These are phyloP conservation scores for Patella vulgata DNA, from an alignment of 1,140 invertebrate genomes.

Conservation along the genomic window DNA sequence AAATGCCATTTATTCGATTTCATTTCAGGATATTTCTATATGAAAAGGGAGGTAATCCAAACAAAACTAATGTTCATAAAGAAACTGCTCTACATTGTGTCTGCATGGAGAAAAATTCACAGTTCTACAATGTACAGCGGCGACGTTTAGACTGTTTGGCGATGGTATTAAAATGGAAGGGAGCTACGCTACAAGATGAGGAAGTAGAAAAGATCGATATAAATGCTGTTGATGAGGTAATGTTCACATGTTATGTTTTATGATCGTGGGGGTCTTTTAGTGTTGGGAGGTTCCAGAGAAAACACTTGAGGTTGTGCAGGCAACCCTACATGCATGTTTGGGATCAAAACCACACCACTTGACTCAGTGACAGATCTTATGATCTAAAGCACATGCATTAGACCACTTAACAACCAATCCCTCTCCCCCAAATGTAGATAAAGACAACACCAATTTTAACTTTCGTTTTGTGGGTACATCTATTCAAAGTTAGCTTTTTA, in stretches of 20 bases:
- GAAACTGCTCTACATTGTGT: slow-evolving; percentile 76
- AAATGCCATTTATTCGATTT: no score
- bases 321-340: background rate
- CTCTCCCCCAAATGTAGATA: no score
- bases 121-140: slow-evolving; percentile 70
- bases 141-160: slow-evolving; percentile 73
- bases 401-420: no score
- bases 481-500: no score
- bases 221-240: slow-evolving; percentile 73
- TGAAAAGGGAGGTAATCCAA: slow-evolving; percentile 76
- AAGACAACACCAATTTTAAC: no score
- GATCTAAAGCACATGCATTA: no score
- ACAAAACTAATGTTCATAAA: slow-evolving; percentile 75
- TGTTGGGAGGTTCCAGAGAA: background rate
- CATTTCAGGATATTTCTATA: slow-evolving; percentile 77
- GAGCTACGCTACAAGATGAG: slow-evolving; percentile 69
- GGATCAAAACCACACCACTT: no score
- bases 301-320: background rate
- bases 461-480: no score
- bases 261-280: no score
- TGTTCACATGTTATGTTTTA: slow-evolving; percentile 1
- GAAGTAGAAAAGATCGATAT: slow-evolving; percentile 73
- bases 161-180: slow-evolving; percentile 75
- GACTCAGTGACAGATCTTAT: no score
- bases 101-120: slow-evolving; percentile 69